Conservation (phyloP, 2,113 vertebrate genomes). For the Lagopus leucura region DNA sequence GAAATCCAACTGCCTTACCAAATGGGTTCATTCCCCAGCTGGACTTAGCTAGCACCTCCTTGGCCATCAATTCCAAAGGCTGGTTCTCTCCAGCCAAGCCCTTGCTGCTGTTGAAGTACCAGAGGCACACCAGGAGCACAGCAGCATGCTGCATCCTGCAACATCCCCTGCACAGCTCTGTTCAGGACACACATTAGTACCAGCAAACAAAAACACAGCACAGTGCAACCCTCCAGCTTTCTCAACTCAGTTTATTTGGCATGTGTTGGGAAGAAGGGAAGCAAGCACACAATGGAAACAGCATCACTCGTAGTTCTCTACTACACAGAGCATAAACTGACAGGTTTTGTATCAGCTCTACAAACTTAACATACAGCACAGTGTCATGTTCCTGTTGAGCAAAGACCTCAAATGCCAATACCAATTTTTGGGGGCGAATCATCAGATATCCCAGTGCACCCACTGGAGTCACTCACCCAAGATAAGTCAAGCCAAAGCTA, state of each 20-base stretch:
- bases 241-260: not conserved
- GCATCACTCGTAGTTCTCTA: not conserved
- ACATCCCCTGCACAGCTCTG: too few species aligned
- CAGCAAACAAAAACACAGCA: not conserved
- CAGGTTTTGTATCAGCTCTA: not conserved
- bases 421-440: fast-evolving
- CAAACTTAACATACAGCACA: not conserved
- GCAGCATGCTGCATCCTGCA: too few species aligned
- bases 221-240: not conserved
- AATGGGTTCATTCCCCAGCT: not conserved
- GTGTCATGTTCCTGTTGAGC: not conserved
- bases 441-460: not conserved
- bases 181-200: not conserved
- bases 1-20: not conserved
- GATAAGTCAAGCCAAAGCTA: constrained; percentile 83
- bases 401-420: not conserved
- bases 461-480: constrained; percentile 77
- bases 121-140: too few species aligned
- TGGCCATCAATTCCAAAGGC: not conserved
- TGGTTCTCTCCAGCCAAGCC: not conserved
- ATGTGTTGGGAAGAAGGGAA: not conserved
- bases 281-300: not conserved
- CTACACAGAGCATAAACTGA: not conserved
- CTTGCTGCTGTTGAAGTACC: not conserved
- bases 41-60: fast-evolving